These are phyloP conservation scores for Myripristis murdjan DNA, from an alignment of 2,797 vertebrate species.

Conservation along the genomic window DNA sequence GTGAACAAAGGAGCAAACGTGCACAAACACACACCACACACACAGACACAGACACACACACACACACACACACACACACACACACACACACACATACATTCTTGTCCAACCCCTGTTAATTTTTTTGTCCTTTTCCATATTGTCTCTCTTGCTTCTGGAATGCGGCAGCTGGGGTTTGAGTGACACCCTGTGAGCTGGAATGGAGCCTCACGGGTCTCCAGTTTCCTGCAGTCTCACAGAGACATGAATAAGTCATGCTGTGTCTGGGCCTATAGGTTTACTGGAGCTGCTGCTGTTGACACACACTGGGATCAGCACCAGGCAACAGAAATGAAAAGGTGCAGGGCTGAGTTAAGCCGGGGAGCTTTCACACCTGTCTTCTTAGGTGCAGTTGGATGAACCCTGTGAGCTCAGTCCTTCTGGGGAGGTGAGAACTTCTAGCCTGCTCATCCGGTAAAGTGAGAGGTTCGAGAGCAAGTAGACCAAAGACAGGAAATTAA, in stretches of 20 bases:
- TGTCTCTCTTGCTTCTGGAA: conserved; percentile 18
- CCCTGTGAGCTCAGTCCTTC: not conserved
- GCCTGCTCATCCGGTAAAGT: not conserved
- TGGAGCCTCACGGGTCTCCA: conserved; percentile 50
- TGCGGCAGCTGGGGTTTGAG: conserved; percentile 17
- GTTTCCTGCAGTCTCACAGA: conserved; percentile 60
- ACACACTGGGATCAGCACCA: conserved; percentile 19
- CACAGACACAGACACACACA: not conserved
- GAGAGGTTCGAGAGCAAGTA: not conserved
- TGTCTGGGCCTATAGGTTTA: conserved; percentile 57
- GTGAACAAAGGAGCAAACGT: no score
- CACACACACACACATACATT: not conserved
- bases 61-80: not conserved
- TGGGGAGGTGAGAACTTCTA: conserved; percentile 2
- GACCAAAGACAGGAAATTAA: not conserved
- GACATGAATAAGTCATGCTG: conserved; percentile 73
- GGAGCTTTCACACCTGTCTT: not conserved
- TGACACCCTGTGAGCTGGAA: conserved; percentile 48
- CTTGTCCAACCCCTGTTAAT: not conserved
- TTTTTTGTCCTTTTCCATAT: conserved; percentile 7
- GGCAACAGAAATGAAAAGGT: conserved; percentile 16
- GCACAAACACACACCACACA: not conserved
- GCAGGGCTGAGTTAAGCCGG: not conserved
- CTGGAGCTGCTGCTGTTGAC: conserved; percentile 40
- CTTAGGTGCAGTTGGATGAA: conserved; percentile 11